These are phyloP conservation scores for Chionomys nivalis DNA, from an alignment of 2,113 vertebrate species.

Conservation along the genomic window DNA sequence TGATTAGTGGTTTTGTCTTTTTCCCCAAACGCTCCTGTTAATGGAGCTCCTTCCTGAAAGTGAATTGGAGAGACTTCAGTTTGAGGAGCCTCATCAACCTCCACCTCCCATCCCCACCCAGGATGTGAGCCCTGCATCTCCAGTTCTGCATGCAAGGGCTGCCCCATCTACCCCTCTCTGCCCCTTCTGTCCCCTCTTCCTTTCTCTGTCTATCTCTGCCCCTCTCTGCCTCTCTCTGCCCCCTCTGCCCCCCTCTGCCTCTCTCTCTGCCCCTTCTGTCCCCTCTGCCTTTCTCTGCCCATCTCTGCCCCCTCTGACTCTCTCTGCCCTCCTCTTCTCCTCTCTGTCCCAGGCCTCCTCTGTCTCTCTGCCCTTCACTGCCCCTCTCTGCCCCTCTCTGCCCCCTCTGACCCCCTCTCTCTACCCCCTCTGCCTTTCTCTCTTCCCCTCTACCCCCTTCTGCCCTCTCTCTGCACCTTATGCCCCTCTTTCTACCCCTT, in stretches of 20 bases:
- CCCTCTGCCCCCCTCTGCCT: neutral
- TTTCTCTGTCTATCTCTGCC: neutral
- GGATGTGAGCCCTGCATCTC: neutral
- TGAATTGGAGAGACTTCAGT: conserved; percentile 68
- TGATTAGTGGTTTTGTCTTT: conserved; percentile 77
- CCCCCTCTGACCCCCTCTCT: neutral
- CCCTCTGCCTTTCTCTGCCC: neutral
- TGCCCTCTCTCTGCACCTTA: neutral
- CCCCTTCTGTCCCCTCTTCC: neutral
- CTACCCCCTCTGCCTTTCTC: neutral
- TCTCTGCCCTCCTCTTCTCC: neutral
- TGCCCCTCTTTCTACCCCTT: neutral
- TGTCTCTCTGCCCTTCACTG: neutral
- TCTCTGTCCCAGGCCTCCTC: neutral
- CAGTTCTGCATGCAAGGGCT: neutral
- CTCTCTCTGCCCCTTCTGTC: too few relatives aligned
- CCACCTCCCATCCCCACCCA: neutral
- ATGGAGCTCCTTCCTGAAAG: conserved; percentile 71
- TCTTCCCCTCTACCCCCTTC: neutral
- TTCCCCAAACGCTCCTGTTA: conserved; percentile 69
- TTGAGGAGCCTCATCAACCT: conserved; percentile 42
- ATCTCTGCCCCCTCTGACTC: neutral
- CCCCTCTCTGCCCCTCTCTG: neutral
- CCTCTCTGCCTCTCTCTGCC: too few relatives aligned
- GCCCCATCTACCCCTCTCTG: neutral